A percentile compares a stretch with the other conserved stretches of the same genome.
Evolutionary conservation across 1,140 invertebrate species (phyloP).

Genomic region (Brachionus rotundiformis): DNA sequence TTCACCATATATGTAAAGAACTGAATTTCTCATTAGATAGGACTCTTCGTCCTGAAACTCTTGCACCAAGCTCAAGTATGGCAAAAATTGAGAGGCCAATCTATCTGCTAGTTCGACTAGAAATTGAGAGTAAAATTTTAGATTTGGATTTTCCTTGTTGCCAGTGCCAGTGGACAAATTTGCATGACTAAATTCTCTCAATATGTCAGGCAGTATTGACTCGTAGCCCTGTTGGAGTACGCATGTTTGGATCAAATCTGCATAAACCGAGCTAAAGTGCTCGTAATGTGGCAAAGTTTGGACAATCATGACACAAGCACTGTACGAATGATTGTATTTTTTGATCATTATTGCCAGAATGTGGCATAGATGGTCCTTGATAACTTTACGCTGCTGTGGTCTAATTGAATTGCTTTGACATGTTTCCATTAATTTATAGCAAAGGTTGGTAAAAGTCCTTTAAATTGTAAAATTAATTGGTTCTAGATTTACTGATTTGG

Average conservation of each 20-base stretch:
- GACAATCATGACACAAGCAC: conserved; percentile 60
- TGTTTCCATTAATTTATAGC: conserved; percentile 75
- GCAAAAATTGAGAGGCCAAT: conserved; percentile 70
- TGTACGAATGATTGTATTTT: conserved; percentile 72
- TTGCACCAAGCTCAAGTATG: conserved; percentile 68
- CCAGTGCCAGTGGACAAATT: conserved; percentile 58
- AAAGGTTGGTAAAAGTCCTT: conserved; percentile 72
- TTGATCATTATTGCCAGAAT: conserved; percentile 79
- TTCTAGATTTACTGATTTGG: too few relatives aligned
- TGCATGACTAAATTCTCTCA: conserved; percentile 72
- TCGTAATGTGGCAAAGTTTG: conserved; percentile 76
- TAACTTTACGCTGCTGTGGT: conserved; percentile 68
- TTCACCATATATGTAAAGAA: conserved; percentile 76
- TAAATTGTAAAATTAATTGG: conserved; percentile 57
- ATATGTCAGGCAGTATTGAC: conserved; percentile 72
- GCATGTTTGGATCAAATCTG: conserved; percentile 71
- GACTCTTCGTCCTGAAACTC: conserved; percentile 70
- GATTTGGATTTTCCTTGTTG: conserved; percentile 67
- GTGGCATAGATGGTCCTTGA: conserved; percentile 73
- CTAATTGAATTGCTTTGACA: conserved; percentile 65
- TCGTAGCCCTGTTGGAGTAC: conserved; percentile 69
- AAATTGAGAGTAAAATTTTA: conserved; percentile 71
- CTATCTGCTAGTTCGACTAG: conserved; percentile 72
- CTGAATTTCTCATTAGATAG: conserved; percentile 77
- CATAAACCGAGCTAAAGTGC: conserved; percentile 71